These are phyloP conservation scores for Datnioides undecimradiatus DNA, from an alignment of 2,113 vertebrate species.

Conservation along the genomic window DNA sequence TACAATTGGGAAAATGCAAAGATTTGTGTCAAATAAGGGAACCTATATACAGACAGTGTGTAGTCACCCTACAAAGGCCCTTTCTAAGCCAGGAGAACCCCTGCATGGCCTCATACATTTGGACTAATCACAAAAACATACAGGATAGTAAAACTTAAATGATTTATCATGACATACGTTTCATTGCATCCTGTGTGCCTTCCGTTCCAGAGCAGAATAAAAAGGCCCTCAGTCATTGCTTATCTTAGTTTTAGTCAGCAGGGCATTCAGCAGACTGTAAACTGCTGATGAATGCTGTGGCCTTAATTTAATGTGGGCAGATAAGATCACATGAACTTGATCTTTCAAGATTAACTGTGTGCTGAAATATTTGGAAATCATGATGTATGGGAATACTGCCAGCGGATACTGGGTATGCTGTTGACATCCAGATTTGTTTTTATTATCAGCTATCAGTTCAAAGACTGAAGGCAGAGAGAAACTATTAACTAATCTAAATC, in stretches of 20 bases:
- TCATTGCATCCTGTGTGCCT: slow-evolving; percentile 6
- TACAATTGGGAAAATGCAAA: no score
- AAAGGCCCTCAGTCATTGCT: not conserved
- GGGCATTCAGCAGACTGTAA: not conserved
- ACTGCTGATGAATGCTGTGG: not conserved
- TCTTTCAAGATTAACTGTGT: not conserved
- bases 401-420: not conserved
- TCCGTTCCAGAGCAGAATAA: not conserved
- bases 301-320: not conserved
- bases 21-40: no score
- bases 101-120: not conserved
- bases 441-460: no score
- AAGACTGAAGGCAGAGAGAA: no score
- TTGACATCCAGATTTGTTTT: not conserved
- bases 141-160: not conserved
- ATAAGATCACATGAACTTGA: slow-evolving; percentile 8
- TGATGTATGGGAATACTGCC: not conserved
- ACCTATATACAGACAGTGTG: no score
- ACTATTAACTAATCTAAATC: no score
- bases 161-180: not conserved
- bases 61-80: no score
- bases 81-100: no score
- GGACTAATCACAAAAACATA: not conserved
- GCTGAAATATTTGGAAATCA: not conserved
- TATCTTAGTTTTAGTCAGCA: not conserved